Evolutionary conservation across 2,797 vertebrate species (phyloP).

Genomic region (Sebastes umbrosus): DNA sequence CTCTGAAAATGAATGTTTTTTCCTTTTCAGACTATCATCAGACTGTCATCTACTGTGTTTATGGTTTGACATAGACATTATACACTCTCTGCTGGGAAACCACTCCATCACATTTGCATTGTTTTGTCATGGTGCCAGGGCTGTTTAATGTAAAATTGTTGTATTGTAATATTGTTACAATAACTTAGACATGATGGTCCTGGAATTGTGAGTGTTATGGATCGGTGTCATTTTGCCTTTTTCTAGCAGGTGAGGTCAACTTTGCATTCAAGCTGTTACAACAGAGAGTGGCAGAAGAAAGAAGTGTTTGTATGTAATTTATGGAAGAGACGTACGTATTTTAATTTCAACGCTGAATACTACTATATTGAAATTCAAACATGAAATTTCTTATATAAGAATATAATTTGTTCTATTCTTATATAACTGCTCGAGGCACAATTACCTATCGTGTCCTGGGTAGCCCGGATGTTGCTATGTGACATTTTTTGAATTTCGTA

Average conservation of each 20-base stretch:
- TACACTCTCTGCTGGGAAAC: neutral
- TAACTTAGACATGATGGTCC: neutral
- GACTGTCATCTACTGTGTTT: neutral
- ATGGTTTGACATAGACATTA: neutral
- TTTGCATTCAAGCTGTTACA: neutral
- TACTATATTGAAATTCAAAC: too few species aligned
- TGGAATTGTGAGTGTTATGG: neutral
- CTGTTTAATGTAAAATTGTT: neutral
- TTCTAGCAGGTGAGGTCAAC: neutral
- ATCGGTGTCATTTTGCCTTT: neutral
- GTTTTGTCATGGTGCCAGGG: neutral
- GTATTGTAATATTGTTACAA: neutral
- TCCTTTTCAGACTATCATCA: too few species aligned
- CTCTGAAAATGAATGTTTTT: neutral
- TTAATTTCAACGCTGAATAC: too few species aligned
- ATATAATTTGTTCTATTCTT: too few species aligned
- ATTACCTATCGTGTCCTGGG: too few species aligned
- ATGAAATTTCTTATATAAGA: too few species aligned
- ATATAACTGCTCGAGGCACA: too few species aligned
- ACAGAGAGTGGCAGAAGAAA: neutral
- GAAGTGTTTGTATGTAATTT: too few species aligned
- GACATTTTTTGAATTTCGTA: too few species aligned
- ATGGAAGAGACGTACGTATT: too few species aligned
- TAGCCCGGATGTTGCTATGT: too few species aligned
- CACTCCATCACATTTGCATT: neutral